Percentiles rank a stretch among this genome's conserved stretches.
phyloP scores from a whole-genome alignment of 2,888 invertebrate genomes.

The Spialia ferax region DNA sequence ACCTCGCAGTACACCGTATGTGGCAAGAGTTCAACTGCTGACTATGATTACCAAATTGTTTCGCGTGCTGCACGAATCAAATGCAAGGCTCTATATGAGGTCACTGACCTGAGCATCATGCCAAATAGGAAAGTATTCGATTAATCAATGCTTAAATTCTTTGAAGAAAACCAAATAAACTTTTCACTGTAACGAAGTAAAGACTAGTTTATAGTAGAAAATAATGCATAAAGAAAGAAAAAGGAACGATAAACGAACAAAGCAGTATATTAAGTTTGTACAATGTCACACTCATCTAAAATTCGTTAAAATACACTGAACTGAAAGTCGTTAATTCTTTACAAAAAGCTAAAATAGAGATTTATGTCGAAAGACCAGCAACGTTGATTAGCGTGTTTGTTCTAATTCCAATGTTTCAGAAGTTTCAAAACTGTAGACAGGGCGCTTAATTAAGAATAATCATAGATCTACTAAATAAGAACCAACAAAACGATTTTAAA shows the following conservation, averaged over 20 bases:
- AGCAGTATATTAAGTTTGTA: no score
- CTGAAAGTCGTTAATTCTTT: neutral
- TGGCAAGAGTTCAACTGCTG: constrained; percentile 9
- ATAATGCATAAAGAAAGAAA: no score
- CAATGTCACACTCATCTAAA: neutral
- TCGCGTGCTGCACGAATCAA: constrained; percentile 28
- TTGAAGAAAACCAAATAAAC: neutral
- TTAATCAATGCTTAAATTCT: neutral
- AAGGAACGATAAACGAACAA: no score
- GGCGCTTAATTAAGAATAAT: constrained; percentile 11
- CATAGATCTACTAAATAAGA: neutral
- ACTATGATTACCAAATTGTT: constrained; percentile 19
- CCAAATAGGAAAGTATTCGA: neutral
- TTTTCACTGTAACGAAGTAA: no score
- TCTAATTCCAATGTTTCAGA: constrained; percentile 18
- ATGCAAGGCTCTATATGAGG: constrained; percentile 10
- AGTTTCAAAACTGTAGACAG: constrained; percentile 7
- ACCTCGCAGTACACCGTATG: neutral
- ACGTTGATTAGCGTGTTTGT: constrained; percentile 24
- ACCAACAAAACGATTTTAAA: no score
- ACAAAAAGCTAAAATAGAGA: neutral
- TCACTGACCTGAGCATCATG: neutral
- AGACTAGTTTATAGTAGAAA: no score
- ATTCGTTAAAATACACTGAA: neutral
- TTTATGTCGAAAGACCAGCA: constrained; percentile 1